phyloP scores from a whole-genome alignment of 2,113 vertebrate genomes.

The Trinectes maculatus region DNA sequence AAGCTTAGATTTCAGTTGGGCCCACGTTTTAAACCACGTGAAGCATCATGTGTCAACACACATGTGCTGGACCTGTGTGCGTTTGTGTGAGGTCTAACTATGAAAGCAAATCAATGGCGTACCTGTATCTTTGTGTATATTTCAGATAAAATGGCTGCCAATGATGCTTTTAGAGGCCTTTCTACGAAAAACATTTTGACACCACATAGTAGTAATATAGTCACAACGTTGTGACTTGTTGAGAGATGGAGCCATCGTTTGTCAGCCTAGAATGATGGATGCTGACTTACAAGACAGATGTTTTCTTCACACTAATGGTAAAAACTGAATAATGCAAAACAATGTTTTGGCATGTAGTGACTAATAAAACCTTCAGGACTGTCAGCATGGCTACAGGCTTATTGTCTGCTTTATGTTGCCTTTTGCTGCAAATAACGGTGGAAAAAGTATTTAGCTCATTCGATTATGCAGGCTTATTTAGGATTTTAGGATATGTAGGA shows the following conservation, averaged over 20 bases:
- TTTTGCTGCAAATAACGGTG: no score
- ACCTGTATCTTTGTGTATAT: not conserved
- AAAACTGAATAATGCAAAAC: not conserved
- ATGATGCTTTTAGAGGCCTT: no score
- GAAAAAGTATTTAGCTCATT: not conserved
- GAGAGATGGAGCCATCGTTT: no score
- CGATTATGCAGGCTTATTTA: not conserved
- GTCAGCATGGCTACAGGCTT: not conserved
- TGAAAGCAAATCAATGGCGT: not conserved
- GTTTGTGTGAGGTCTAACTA: not conserved
- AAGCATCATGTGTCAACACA: slow-evolving; percentile 56
- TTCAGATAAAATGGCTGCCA: not conserved
- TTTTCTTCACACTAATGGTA: no score
- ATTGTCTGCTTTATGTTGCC: not conserved
- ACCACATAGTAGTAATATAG: not conserved
- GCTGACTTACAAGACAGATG: no score
- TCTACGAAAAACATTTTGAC: not conserved
- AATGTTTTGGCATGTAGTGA: not conserved
- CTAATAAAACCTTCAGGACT: no score
- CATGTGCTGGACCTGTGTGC: slow-evolving; percentile 38
- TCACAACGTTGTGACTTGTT: no score
- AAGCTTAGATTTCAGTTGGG: slow-evolving; percentile 60
- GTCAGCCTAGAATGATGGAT: no score
- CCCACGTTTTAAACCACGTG: slow-evolving; percentile 61
- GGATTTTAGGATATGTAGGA: not conserved